phyloP scores from a whole-genome alignment of 2,888 invertebrate genomes.

The Ichneumoninae sp. region DNA sequence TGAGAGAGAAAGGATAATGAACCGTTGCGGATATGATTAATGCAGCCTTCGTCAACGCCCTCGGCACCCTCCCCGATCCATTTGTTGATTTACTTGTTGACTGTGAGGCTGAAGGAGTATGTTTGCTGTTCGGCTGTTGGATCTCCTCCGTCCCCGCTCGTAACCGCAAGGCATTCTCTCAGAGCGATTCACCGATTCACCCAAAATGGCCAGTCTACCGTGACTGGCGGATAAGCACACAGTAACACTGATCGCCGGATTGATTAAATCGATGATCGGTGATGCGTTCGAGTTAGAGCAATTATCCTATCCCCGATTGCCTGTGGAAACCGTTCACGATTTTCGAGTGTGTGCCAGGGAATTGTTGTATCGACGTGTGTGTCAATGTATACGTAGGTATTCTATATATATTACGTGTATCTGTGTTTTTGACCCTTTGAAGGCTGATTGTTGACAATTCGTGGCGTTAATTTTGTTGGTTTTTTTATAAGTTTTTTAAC shows the following conservation, averaged over 20 bases:
- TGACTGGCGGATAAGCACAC: neutral
- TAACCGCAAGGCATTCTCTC: conserved; percentile 23
- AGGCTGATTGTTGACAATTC: conserved; percentile 13
- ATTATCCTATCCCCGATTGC: conserved; percentile 39
- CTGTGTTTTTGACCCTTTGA: conserved; percentile 33
- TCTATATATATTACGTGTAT: conserved; percentile 39
- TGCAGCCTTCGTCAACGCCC: conserved; percentile 2
- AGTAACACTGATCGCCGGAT: conserved; percentile 24
- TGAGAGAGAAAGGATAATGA: neutral
- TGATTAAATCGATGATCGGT: conserved; percentile 40
- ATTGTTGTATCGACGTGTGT: conserved; percentile 53
- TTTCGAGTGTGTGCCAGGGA: conserved; percentile 33
- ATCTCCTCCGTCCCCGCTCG: conserved; percentile 12
- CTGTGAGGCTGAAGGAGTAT: conserved; percentile 22
- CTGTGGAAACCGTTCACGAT: conserved; percentile 26
- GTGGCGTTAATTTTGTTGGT: neutral
- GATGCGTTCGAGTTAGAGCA: conserved; percentile 45
- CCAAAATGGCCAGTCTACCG: conserved; percentile 22
- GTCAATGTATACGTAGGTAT: conserved; percentile 41
- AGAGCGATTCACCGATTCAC: conserved; percentile 40
- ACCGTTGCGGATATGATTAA: conserved; percentile 22
- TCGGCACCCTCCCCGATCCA: conserved; percentile 7
- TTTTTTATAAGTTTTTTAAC: neutral
- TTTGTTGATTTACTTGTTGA: conserved; percentile 30
- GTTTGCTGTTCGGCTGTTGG: conserved; percentile 28